Conservation (phyloP, 2,797 vertebrate genomes). For the Yasuhikotakia modesta region DNA sequence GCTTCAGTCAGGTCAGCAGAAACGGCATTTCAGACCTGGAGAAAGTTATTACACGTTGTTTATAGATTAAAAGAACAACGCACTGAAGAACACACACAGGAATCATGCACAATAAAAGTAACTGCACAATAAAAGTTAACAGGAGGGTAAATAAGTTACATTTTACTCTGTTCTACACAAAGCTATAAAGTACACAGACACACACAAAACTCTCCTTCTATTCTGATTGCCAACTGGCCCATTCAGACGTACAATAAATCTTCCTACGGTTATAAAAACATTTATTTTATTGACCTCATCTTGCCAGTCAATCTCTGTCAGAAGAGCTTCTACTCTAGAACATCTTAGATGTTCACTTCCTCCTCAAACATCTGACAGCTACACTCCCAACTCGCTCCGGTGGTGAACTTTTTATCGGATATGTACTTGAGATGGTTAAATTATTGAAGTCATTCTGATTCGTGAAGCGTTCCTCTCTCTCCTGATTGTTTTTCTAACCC, state of each 20-base stretch:
- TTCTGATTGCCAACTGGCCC: conserved; percentile 37
- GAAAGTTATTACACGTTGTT: not conserved
- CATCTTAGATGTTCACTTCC: conserved; percentile 14
- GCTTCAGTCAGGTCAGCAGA: not conserved
- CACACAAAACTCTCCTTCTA: conserved; percentile 5
- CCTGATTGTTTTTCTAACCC: conserved; percentile 40
- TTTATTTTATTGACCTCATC: conserved; percentile 42
- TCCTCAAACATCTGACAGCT: not conserved
- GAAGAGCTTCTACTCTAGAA: conserved; percentile 14
- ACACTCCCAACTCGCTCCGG: not conserved
- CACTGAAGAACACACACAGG: not conserved
- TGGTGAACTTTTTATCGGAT: conserved; percentile 7
- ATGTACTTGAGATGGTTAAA: conserved; percentile 18
- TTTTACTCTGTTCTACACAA: too few relatives aligned
- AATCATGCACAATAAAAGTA: too few relatives aligned
- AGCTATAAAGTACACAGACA: not conserved
- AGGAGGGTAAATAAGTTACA: too few relatives aligned
- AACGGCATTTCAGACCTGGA: not conserved
- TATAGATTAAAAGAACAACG: not conserved
- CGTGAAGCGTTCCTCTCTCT: conserved; percentile 17
- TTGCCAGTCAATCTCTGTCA: conserved; percentile 34
- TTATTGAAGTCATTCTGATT: conserved; percentile 13
- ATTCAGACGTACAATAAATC: conserved; percentile 27
- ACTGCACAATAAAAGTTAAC: too few relatives aligned
- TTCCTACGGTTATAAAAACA: conserved; percentile 34